A percentile compares a stretch with the other conserved stretches of the same genome.
Conservation (phyloP, 2,113 vertebrate species). For the Alouatta palliata region DNA sequence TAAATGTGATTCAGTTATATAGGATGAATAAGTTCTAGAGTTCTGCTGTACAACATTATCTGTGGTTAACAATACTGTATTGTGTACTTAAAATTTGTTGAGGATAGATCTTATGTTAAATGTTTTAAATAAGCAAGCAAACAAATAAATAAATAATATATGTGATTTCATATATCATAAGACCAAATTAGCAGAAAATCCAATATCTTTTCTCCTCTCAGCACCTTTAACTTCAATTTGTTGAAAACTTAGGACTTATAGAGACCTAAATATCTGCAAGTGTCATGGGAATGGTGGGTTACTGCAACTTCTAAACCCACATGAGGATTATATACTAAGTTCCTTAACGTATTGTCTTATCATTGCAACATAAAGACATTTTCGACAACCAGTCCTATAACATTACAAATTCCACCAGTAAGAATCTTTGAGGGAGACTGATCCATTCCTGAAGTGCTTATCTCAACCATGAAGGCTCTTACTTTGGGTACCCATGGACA, state of each 20-base stretch:
- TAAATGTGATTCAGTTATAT: not conserved
- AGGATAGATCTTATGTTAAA: not conserved
- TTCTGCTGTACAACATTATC: not conserved
- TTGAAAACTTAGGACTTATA: not conserved
- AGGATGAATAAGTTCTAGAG: not conserved
- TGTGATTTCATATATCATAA: not conserved
- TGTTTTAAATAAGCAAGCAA: not conserved
- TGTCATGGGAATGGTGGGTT: not conserved
- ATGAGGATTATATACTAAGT: not conserved
- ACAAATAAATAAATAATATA: not conserved
- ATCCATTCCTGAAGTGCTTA: not conserved
- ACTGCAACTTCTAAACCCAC: not conserved
- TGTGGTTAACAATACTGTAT: not conserved
- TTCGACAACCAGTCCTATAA: conserved; percentile 14
- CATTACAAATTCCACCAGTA: not conserved
- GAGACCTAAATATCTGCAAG: not conserved
- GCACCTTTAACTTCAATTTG: not conserved
- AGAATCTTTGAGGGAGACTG: not conserved
- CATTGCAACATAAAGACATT: not conserved
- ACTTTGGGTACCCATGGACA: not conserved
- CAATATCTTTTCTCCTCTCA: not conserved
- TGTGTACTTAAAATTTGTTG: not conserved
- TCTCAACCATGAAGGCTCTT: not conserved
- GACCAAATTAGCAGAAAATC: not conserved
- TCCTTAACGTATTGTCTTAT: not conserved